Evolutionary conservation across 2,113 vertebrate genomes (phyloP), one percentile per base, ranked within the genome.

Genomic region (Dendrocopos noguchii): DNA sequence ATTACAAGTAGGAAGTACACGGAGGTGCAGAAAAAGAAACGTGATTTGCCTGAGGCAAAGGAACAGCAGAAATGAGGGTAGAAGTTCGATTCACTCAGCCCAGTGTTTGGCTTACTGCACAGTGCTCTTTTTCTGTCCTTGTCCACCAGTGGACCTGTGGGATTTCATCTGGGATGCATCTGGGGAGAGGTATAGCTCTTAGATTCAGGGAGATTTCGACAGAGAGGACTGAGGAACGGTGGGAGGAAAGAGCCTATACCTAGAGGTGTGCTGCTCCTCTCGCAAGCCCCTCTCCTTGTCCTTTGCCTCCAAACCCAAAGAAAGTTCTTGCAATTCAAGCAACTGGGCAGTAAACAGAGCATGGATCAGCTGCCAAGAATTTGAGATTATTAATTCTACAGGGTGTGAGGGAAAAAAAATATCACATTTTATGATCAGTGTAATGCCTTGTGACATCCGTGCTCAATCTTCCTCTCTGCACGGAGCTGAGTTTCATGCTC

Each of bases 361-460:
- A 11, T 13, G 9, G 36, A 42, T 77, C 61, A 74, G 20, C 25
- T 55, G 31, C 34, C 47, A 44, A 50, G 29, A 56, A 6, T 19
- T 73, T 55, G 47, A 73, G 10, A 14, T 80, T 47, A 29, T 47
- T 86, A 19, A 42, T 80, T 11, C 5, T 17, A 33, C 1, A 6
- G 2, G 12, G 3, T 9, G 34, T 1, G 1, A 3, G 9, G 17
- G 25, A 29, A 57, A 61, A 4, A 33, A 61, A 4, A 66, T 53
- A 33, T 36, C 59, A 27, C 17, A 12, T 0, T 0, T 71, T 65
- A 63, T 5, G 2, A 6, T 24, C 16, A 46, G n/a, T 11, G 17
- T 67, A 79, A 86, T 63, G 19, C 25, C 27, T 70, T 64, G 75
- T 89, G 57, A 82, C 63, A 89, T 19, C 64, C 28, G 1, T 31